Base-by-base conservation (phyloP, 2,888 invertebrate genomes). In the Linnaemya vulpina region DNA sequence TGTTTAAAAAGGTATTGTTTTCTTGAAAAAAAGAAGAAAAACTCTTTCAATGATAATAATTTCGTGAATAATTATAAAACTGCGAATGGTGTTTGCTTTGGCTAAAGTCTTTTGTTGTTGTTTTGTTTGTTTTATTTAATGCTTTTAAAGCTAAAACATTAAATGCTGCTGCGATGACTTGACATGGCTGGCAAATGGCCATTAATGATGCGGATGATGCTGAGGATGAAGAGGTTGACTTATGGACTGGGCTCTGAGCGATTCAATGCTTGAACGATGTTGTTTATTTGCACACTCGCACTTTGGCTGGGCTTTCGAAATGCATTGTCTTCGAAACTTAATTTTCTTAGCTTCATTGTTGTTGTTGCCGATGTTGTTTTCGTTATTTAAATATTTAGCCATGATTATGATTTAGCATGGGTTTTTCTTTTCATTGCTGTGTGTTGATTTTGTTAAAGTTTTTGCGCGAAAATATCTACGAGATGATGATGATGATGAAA, bases 1-100 rank as follows among this genome's bases (percentile, higher is more conserved):
- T 63, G 63, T 43, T 83, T 43, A 13, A 82, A 82, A 65, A 71
- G 17, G 63, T 71, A 71, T 76, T 82, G 82, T 82, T 75, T 82
- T 49, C 53, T 55, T 68, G 0, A 38, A 53, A 63, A 62, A 67
- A 67, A 60, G n/a, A n/a, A 53, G 51, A 74, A 67, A 67, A 62
- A 35, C 11, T 76, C 70, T 77, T 58, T 77, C 17, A 65, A 58
- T 65, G 76, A 63, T 58, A 71, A 68, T 75, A 81, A 75, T 53
- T 75, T 51, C 58, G 51, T 25, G 20, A 53, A 43, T 79, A 79
- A 79, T 79, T 79, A 71, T 63, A 30, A 81, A 67, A 40, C 60
- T 62, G 68, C 30, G 51, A 74, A 62, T 68, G 13, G 5, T 71
- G n/a, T 71, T 63, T 62, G 17, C 17, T 51, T 40, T 51, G 15